These are phyloP conservation scores for Orthosia incerta DNA, from an alignment of 2,888 invertebrate genomes.

Conservation along the genomic window DNA sequence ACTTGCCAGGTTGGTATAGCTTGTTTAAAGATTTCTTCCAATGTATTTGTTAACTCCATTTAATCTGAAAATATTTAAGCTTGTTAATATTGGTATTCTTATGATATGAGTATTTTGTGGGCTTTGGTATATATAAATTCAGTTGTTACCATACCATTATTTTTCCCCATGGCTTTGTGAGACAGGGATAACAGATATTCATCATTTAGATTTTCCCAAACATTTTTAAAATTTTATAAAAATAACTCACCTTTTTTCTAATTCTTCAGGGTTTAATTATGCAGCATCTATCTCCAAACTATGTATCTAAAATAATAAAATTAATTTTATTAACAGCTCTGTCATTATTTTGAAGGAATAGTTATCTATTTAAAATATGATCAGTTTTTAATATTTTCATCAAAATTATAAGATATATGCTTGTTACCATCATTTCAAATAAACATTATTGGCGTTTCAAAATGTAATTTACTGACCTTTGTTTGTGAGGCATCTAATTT, in stretches of 20 bases:
- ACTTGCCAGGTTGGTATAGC: slow-evolving; percentile 11
- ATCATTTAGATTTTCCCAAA: slow-evolving; percentile 68
- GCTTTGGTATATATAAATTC: slow-evolving; percentile 45
- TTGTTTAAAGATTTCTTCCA: too few relatives aligned
- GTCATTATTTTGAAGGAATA: background rate
- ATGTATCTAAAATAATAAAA: slow-evolving; percentile 18
- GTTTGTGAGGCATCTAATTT: background rate
- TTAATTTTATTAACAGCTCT: background rate
- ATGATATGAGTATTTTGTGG: background rate
- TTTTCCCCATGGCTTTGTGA: slow-evolving; percentile 80
- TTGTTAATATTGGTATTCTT: background rate
- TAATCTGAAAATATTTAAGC: slow-evolving; percentile 15
- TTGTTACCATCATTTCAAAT: slow-evolving; percentile 74
- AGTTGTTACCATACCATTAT: slow-evolving; percentile 82
- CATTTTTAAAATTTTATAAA: background rate
- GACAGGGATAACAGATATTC: slow-evolving; percentile 84
- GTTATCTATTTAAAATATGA: slow-evolving; percentile 12
- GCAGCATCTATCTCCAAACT: background rate
- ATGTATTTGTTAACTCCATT: background rate
- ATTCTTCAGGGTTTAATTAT: background rate
- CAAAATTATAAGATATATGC: slow-evolving; percentile 79
- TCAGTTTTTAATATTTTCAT: slow-evolving; percentile 69
- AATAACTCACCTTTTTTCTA: slow-evolving; percentile 21
- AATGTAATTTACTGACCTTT: slow-evolving; percentile 32
- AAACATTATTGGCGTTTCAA: background rate